A percentile compares a stretch with the other conserved stretches of the same genome.
phyloP scores from a whole-genome alignment of 2,113 vertebrate species.

The Arvicanthis niloticus region DNA sequence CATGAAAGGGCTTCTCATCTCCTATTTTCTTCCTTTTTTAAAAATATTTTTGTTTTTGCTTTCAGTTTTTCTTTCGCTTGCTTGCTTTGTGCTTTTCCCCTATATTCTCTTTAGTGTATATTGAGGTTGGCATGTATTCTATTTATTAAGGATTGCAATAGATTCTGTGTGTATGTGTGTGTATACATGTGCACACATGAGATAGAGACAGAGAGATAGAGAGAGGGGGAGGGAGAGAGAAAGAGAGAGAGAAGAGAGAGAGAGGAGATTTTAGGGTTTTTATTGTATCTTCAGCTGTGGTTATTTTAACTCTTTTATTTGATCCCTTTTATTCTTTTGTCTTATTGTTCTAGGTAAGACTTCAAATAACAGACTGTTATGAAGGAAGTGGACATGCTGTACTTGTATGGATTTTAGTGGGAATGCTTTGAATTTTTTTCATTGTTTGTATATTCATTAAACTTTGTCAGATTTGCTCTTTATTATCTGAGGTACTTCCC shows the following conservation, averaged over 20 bases:
- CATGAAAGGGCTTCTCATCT: not conserved
- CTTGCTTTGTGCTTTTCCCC: no score
- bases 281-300: not conserved
- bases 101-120: not conserved
- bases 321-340: not conserved
- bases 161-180: not conserved
- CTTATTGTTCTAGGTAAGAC: not conserved
- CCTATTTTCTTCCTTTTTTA: not conserved
- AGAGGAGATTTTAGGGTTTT: not conserved
- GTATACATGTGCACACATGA: not conserved
- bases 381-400: not conserved
- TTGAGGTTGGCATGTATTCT: not conserved
- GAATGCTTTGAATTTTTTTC: not conserved
- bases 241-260: not conserved
- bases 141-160: not conserved
- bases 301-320: not conserved
- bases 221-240: not conserved
- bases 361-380: not conserved
- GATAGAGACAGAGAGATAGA: not conserved
- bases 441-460: not conserved
- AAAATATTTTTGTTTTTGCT: not conserved
- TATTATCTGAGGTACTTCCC: not conserved
- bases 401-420: no score
- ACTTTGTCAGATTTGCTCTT: not conserved
- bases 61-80: not conserved